Evolutionary conservation across 92 coral and sea anemone genomes (phyloP).

Genomic region (Parazoanthus swiftii): DNA sequence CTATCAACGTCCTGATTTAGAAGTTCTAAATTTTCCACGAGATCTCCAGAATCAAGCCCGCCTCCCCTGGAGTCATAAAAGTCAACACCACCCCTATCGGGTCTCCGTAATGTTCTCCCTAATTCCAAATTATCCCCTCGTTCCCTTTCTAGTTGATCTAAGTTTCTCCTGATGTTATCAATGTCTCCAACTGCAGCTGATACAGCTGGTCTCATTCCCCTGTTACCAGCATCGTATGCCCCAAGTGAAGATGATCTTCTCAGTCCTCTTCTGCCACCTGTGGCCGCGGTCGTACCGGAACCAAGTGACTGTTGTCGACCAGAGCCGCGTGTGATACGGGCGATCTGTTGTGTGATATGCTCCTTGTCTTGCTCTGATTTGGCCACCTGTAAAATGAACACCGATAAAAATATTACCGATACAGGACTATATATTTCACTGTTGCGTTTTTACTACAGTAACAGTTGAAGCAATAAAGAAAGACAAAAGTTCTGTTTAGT

Average conservation of each 20-base stretch:
- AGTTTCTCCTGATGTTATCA: slow-evolving; percentile 67
- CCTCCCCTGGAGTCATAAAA: slow-evolving; percentile 49
- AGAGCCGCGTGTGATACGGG: slow-evolving; percentile 66
- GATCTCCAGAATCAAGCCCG: slow-evolving; percentile 41
- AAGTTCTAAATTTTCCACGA: slow-evolving; percentile 62
- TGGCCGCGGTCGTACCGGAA: slow-evolving; percentile 42
- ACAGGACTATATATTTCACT: too few species aligned
- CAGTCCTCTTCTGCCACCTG: slow-evolving; percentile 56
- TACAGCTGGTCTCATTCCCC: slow-evolving; percentile 55
- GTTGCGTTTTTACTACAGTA: too few species aligned
- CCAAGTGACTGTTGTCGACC: slow-evolving; percentile 79
- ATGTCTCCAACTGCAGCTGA: slow-evolving; percentile 64
- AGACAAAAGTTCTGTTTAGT: too few species aligned
- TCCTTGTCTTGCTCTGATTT: slow-evolving; percentile 83
- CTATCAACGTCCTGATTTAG: slow-evolving; percentile 80
- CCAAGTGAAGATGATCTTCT: slow-evolving; percentile 62
- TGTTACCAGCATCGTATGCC: slow-evolving; percentile 54
- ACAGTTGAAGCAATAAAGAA: too few species aligned
- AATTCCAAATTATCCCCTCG: slow-evolving; percentile 40
- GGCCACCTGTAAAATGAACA: slow-evolving; percentile 55
- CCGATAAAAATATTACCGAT: background rate
- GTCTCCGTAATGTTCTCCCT: slow-evolving; percentile 12
- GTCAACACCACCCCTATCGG: slow-evolving; percentile 11
- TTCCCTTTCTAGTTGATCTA: slow-evolving; percentile 73
- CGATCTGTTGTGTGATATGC: slow-evolving; percentile 74